Evolutionary conservation across 2,797 vertebrate species (phyloP), one percentile per base, ranked within the genome.

Genomic region (Gadopsis marmoratus): DNA sequence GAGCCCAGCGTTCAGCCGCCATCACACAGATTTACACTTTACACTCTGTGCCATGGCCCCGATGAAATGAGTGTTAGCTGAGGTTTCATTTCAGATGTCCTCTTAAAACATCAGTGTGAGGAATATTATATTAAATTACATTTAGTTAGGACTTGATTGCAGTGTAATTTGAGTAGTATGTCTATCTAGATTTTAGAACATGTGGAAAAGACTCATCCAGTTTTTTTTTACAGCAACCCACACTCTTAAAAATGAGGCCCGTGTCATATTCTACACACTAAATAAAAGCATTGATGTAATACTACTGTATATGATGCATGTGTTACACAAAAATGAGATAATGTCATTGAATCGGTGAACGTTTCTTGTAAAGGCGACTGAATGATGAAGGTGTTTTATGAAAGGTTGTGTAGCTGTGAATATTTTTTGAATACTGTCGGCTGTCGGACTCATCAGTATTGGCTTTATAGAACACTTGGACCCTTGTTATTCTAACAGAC

Each of bases 1-100:
- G 69, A 48, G 60, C 66, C 60, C 60, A 63, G 74, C n/a, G 0
- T 59, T 63, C 60, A 12, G 76, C 71, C 58, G 6, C 78, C 82
- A 79, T 74, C 84, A 72, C n/a, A 79, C 74, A 68, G 59, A 84
- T 88, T 72, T 81, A 86, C 76, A 66, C 69, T 63, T 48, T 66
- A 50, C 54, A 56, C 51, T 17, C 14, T 47, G 63, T 53, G 60
- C 75, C 72, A 55, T 3, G 61, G 23, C 69, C 51, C 50, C 23
- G 1, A 48, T 73, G 60, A 73, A 88, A 39, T 55, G 14, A 61
- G 21, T 33, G 7, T 37, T 23, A 55, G 43, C 13, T 13, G 1
- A 5, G 0, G 31, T 50, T 70, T 85, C 6, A 63, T 63, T 66
- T 70, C 33, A 66, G 47, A 35, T 0, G 1, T 69, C 47, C 45